phyloP scores from a whole-genome alignment of 2,113 vertebrate genomes.

The Anser brachyrhynchus region DNA sequence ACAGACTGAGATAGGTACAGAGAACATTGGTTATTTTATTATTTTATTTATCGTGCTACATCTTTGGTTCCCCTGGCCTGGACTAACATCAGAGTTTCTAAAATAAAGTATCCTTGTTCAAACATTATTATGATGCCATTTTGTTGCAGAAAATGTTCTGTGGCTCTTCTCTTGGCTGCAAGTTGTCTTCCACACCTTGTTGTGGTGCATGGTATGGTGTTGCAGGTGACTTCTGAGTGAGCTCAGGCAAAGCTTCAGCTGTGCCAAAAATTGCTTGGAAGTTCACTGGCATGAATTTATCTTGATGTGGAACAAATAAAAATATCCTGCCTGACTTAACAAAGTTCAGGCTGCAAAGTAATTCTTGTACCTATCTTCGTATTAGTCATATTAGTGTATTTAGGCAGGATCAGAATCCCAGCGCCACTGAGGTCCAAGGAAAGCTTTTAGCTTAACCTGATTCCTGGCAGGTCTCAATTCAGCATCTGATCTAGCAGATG shows the following conservation, averaged over 20 bases:
- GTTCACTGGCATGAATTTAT: background rate
- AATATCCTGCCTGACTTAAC: background rate
- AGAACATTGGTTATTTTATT: background rate
- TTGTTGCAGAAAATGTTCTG: background rate
- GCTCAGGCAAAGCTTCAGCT: background rate
- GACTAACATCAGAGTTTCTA: background rate
- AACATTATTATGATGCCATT: background rate
- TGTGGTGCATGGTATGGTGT: background rate
- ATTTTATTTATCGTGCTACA: too few relatives aligned
- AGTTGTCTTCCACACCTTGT: background rate
- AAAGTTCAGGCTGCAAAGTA: background rate
- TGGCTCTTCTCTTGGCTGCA: background rate
- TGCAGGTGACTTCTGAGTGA: background rate
- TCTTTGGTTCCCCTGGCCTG: background rate
- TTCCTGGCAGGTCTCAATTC: background rate
- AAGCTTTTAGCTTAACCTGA: background rate
- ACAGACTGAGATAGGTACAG: background rate
- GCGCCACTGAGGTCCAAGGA: background rate
- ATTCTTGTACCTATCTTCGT: background rate
- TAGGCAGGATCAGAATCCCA: background rate
- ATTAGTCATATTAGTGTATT: background rate
- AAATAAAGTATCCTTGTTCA: background rate
- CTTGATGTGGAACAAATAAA: background rate
- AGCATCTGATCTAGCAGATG: background rate
- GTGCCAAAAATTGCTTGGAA: background rate